phyloP scores from a whole-genome alignment of 2,797 vertebrate species.

The Paratrypauchen microcephalus region DNA sequence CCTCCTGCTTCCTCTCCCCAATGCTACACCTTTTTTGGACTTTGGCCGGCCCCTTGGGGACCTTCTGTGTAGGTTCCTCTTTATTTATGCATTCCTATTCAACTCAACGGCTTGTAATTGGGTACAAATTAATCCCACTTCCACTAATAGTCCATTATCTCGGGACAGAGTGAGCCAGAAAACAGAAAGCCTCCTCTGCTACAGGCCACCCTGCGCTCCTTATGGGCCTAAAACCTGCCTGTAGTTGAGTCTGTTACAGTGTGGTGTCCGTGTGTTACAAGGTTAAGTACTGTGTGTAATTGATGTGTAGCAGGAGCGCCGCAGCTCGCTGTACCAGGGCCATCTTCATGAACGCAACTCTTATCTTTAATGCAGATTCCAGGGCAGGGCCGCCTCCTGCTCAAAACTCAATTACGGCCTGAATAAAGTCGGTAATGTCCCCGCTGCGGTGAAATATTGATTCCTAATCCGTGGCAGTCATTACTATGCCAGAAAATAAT shows the following conservation, averaged over 20 bases:
- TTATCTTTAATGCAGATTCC: slow-evolving; percentile 74
- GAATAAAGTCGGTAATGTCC: slow-evolving; percentile 76
- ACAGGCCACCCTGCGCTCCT: neutral
- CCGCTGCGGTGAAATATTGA: slow-evolving; percentile 78
- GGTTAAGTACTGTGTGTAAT: slow-evolving; percentile 30
- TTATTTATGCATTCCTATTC: slow-evolving; percentile 86
- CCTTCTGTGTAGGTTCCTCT: slow-evolving; percentile 40
- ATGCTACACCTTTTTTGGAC: slow-evolving; percentile 60
- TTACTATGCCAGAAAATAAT: slow-evolving; percentile 80
- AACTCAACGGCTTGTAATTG: slow-evolving; percentile 80
- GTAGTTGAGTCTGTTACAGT: slow-evolving; percentile 3
- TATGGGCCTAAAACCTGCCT: slow-evolving; percentile 2
- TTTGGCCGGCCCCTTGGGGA: slow-evolving; percentile 61
- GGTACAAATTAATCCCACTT: slow-evolving; percentile 88
- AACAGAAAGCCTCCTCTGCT: neutral
- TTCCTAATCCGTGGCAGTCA: slow-evolving; percentile 76
- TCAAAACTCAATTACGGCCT: slow-evolving; percentile 76
- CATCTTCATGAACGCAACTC: slow-evolving; percentile 45
- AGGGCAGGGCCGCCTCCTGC: slow-evolving; percentile 62
- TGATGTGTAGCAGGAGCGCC: slow-evolving; percentile 35
- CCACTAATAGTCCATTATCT: slow-evolving; percentile 84
- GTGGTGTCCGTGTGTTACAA: slow-evolving; percentile 16
- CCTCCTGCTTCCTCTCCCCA: slow-evolving; percentile 1
- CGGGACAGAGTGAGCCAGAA: slow-evolving; percentile 40
- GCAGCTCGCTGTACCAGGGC: slow-evolving; percentile 31